Evolutionary conservation across 2,797 vertebrate species (phyloP).

Genomic region (Helarctos malayanus): DNA sequence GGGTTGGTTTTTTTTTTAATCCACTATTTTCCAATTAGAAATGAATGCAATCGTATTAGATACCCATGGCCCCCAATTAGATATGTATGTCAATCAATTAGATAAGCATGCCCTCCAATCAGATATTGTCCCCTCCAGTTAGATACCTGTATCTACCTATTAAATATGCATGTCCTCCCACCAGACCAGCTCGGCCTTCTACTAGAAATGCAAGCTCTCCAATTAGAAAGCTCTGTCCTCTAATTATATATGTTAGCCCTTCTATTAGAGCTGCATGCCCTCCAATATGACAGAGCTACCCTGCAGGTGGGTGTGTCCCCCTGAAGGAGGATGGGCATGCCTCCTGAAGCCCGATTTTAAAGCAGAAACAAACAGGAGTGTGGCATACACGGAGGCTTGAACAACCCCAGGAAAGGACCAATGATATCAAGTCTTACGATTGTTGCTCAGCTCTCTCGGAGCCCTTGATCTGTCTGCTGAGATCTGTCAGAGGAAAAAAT

Average conservation of each 20-base stretch:
- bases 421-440: background rate
- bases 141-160: background rate
- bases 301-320: no score
- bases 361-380: background rate
- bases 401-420: background rate
- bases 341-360: background rate
- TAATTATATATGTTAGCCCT: background rate
- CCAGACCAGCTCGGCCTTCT: background rate
- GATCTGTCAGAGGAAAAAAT: background rate
- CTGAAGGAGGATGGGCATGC: background rate
- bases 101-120: background rate
- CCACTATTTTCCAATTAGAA: background rate
- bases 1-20: background rate
- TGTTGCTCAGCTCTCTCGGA: background rate
- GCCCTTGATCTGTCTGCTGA: background rate
- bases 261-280: background rate
- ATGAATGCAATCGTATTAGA: background rate
- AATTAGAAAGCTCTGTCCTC: background rate
- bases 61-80: background rate
- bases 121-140: background rate
- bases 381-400: background rate
- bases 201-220: background rate
- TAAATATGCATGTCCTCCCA: background rate
- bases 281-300: background rate
- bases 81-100: background rate